These are phyloP conservation scores for Ctena decussata DNA, from an alignment of 2,888 invertebrate genomes.

Conservation along the genomic window DNA sequence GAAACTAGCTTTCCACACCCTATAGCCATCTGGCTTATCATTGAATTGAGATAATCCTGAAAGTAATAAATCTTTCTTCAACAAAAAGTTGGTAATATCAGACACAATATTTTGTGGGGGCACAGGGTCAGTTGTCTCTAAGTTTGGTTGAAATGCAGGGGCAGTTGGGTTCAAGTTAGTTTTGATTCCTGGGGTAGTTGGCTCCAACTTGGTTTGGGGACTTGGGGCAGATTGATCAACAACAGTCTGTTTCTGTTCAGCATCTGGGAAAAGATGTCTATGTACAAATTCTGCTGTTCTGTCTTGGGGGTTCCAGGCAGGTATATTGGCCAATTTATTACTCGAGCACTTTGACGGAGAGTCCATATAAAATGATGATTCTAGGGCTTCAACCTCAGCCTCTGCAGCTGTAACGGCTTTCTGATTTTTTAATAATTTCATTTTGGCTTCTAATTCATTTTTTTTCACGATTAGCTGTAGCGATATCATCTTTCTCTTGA, in stretches of 20 bases:
- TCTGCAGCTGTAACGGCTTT: background rate
- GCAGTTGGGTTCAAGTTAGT: background rate
- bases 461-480: background rate
- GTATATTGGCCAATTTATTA: background rate
- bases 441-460: background rate
- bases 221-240: background rate
- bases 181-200: background rate
- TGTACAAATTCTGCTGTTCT: background rate
- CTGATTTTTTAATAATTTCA: background rate
- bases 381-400: background rate
- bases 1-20: conserved; percentile 52
- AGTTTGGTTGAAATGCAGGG: background rate
- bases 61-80: conserved; percentile 45
- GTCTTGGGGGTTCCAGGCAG: background rate
- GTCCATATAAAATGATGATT: background rate
- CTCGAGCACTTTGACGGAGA: background rate
- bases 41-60: conserved; percentile 46
- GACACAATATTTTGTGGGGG: background rate
- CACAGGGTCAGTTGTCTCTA: background rate
- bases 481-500: background rate
- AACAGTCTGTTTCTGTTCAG: background rate
- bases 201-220: background rate
- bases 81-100: conserved; percentile 37
- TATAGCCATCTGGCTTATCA: conserved; percentile 54
- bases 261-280: background rate